phyloP scores from a whole-genome alignment of 2,113 vertebrate species.

The Elanus axillaris region DNA sequence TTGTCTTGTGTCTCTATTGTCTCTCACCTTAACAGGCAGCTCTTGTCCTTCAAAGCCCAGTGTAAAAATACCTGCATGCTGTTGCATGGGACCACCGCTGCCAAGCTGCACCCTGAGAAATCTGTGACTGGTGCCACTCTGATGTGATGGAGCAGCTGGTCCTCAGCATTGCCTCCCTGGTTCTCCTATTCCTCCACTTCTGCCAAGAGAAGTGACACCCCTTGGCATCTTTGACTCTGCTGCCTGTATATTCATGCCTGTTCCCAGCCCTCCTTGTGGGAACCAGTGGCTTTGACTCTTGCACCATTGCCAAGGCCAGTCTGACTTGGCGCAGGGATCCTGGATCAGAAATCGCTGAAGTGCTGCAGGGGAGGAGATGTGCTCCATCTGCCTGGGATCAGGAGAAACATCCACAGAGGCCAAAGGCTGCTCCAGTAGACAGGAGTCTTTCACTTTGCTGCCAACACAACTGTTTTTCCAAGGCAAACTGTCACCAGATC shows the following conservation, averaged over 20 bases:
- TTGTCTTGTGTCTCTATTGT: neutral
- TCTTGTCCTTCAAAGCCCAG: neutral
- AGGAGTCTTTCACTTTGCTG: neutral
- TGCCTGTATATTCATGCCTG: neutral
- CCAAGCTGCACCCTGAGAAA: neutral
- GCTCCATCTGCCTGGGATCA: slow-evolving; percentile 28
- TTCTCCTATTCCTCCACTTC: neutral
- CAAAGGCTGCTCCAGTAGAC: slow-evolving; percentile 8
- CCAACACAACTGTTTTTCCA: slow-evolving; percentile 48
- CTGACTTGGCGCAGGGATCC: neutral
- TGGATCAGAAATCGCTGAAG: neutral
- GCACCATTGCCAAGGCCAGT: accelerated
- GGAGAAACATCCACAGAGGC: neutral
- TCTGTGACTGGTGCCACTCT: neutral
- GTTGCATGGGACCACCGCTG: neutral
- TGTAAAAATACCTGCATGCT: neutral
- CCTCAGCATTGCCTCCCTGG: neutral
- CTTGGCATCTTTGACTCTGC: neutral
- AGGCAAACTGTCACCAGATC: slow-evolving; percentile 1
- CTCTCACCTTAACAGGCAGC: neutral
- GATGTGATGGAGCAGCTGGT: neutral
- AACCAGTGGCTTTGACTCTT: neutral
- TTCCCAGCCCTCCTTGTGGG: neutral
- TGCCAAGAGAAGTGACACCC: neutral
- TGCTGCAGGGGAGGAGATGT: accelerated